Evolutionary conservation across 2,888 invertebrate genomes (phyloP).

Genomic region (Pyrrhia umbra): DNA sequence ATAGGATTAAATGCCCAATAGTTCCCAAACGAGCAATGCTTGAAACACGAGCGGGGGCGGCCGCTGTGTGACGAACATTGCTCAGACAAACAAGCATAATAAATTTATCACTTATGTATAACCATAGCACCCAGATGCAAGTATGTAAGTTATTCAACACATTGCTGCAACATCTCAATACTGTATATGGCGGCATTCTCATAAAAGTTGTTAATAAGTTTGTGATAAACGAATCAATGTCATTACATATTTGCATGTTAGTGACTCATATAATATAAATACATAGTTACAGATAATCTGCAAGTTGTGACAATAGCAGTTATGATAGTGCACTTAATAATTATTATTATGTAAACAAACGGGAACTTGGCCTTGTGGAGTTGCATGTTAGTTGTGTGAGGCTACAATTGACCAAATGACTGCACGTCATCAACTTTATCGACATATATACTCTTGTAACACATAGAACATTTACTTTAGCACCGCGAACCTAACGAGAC

Average conservation of each 20-base stretch:
- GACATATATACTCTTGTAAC: slow-evolving; percentile 72
- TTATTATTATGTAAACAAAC: slow-evolving; percentile 86
- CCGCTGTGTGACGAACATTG: slow-evolving; percentile 77
- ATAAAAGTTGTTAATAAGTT: slow-evolving; percentile 82
- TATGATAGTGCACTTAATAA: slow-evolving; percentile 88
- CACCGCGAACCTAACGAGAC: slow-evolving; percentile 75
- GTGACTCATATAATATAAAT: slow-evolving; percentile 90
- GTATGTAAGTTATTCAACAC: slow-evolving; percentile 88
- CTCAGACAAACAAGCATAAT: slow-evolving; percentile 88
- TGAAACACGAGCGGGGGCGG: slow-evolving; percentile 69
- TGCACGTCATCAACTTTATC: slow-evolving; percentile 90
- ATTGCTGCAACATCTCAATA: slow-evolving; percentile 77
- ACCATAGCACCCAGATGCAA: slow-evolving; percentile 90
- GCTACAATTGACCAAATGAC: slow-evolving; percentile 85
- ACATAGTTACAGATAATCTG: slow-evolving; percentile 89
- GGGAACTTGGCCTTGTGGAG: slow-evolving; percentile 91
- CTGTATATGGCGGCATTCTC: slow-evolving; percentile 85
- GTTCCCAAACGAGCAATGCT: slow-evolving; percentile 87
- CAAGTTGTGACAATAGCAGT: slow-evolving; percentile 88
- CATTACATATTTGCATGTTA: slow-evolving; percentile 91
- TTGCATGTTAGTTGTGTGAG: slow-evolving; percentile 90
- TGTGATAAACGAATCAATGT: slow-evolving; percentile 83
- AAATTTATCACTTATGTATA: slow-evolving; percentile 88
- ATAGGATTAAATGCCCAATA: slow-evolving; percentile 91
- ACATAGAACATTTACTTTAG: slow-evolving; percentile 55